Evolutionary conservation across 2,113 vertebrate species (phyloP).

Genomic region (Propithecus coquereli): DNA sequence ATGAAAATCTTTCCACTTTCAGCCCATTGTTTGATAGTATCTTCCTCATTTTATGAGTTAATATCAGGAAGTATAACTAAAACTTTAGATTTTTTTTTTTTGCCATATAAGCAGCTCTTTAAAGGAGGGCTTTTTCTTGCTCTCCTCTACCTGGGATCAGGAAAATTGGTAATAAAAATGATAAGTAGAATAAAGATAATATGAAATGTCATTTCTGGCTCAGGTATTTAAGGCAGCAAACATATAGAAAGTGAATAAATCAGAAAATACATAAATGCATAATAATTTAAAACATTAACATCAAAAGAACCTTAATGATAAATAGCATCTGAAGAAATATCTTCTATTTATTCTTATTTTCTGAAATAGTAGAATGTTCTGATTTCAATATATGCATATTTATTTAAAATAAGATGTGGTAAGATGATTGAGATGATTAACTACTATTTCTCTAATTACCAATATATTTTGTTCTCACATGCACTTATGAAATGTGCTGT

Average conservation of each 20-base stretch:
- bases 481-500: not conserved
- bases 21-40: not conserved
- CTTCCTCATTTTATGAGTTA: not conserved
- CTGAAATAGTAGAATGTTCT: not conserved
- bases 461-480: not conserved
- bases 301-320: not conserved
- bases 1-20: not conserved
- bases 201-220: not conserved
- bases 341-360: not conserved
- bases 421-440: not conserved
- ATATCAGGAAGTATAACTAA: not conserved
- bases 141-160: not conserved
- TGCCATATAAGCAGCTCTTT: not conserved
- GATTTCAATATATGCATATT: not conserved
- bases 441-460: not conserved
- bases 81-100: not conserved
- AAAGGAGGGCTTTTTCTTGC: not conserved
- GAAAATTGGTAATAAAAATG: not conserved
- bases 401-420: not conserved
- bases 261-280: conserved; percentile 3
- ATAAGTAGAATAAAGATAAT: not conserved
- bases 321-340: not conserved
- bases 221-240: not conserved
- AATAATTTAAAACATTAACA: conserved; percentile 9
- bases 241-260: not conserved